Conservation (phyloP, 30 jellyfish, hydroid and myxozoan genomes). For the Hydractinia symbiolongicarpus region DNA sequence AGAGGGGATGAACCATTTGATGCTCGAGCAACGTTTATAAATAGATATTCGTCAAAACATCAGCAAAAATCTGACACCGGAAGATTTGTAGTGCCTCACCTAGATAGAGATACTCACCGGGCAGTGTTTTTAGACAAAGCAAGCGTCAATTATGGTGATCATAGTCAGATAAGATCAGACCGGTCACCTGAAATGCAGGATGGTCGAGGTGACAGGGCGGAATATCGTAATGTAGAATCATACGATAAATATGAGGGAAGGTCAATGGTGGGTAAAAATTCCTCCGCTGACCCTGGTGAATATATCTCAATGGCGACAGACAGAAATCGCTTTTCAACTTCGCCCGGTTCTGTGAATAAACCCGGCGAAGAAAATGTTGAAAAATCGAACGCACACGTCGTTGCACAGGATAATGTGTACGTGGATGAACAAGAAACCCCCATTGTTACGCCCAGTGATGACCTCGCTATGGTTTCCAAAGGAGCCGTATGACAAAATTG, state of each 20-base stretch:
- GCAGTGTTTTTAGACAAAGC: constrained; percentile 11
- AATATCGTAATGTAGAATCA: neutral
- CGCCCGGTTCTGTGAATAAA: neutral
- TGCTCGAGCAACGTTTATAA: neutral
- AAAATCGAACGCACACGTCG: neutral
- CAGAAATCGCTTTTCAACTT: neutral
- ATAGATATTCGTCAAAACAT: neutral
- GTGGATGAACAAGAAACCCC: constrained; percentile 35
- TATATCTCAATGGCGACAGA: constrained; percentile 7
- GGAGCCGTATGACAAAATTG: too few relatives aligned
- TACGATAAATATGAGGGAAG: neutral
- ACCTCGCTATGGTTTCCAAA: neutral
- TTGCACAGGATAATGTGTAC: constrained; percentile 19
- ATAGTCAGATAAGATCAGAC: neutral
- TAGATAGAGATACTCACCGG: neutral
- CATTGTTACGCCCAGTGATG: constrained; percentile 30
- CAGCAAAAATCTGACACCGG: neutral
- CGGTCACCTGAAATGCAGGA: neutral
- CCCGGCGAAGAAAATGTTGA: neutral
- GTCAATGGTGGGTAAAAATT: neutral
- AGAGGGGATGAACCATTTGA: neutral
- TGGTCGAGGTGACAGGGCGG: neutral
- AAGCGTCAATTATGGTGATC: constrained; percentile 12
- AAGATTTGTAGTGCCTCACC: neutral
- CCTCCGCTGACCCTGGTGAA: constrained; percentile 11